Evolutionary conservation across 2,113 vertebrate genomes (phyloP).

Genomic region (Parus major): DNA sequence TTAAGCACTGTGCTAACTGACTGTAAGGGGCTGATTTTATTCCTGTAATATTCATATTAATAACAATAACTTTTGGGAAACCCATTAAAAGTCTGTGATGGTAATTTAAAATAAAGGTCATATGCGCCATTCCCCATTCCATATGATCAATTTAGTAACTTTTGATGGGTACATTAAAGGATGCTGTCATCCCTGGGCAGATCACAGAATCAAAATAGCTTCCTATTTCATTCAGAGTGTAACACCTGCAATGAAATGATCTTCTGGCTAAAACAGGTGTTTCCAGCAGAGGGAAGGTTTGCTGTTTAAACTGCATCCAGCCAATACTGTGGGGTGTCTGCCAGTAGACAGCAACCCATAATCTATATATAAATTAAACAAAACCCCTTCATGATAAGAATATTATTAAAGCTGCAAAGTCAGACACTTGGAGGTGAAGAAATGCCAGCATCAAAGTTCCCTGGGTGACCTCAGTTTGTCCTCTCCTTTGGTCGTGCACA

Average conservation of each 20-base stretch:
- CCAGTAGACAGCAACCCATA: constrained; percentile 32
- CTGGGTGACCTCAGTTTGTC: constrained; percentile 24
- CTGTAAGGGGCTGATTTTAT: neutral
- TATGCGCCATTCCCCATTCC: neutral
- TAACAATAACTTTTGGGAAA: constrained; percentile 34
- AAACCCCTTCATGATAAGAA: constrained; percentile 15
- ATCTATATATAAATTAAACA: constrained; percentile 52
- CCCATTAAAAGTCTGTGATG: neutral
- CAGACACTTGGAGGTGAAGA: constrained; percentile 22
- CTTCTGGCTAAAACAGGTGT: neutral
- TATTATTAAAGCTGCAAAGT: constrained; percentile 58
- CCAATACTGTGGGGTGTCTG: neutral
- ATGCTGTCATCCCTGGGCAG: neutral
- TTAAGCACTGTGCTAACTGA: neutral
- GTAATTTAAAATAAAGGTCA: constrained; percentile 39
- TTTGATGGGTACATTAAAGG: constrained; percentile 11
- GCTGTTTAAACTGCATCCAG: neutral
- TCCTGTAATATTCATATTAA: neutral
- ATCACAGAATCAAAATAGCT: neutral
- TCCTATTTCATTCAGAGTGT: neutral
- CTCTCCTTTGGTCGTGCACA: neutral
- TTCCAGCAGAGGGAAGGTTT: neutral
- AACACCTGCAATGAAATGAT: neutral
- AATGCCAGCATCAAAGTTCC: neutral
- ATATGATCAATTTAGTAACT: neutral